Base-by-base conservation (phyloP, 2,113 vertebrate species). In the Lasiurus cinereus region DNA sequence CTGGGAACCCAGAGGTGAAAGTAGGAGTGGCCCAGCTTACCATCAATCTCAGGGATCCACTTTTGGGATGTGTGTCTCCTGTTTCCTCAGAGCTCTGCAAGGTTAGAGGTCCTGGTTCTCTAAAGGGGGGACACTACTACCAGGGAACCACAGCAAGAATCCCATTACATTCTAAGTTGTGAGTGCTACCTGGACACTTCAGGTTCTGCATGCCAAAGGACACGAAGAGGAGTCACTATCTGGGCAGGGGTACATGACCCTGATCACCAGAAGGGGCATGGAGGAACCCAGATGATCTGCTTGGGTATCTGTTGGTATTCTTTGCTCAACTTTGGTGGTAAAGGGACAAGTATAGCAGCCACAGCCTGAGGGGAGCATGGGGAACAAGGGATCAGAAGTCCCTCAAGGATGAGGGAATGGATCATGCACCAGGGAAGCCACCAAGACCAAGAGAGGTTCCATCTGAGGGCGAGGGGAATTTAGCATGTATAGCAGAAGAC, bases 31-130 rank as follows among this genome's bases (percentile, higher is more conserved):
- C 83, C 64, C 80, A 91, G 92, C 56, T 93, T 93, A 97, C 56
- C 94, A 97, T 76, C 70, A 80, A 54, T 88, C 56, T 90, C 79
- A 43, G 76, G 36, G 87, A 90, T 87, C 87, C 93, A 95, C 36
- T 90, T 94, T 87, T 91, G 67, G 90, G 92, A 95, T 90, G 29
- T 94, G 83, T 88, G 83, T 31, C 91, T 93, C 80, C 70, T 90
- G 72, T 91, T 94, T 62, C 66, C 66, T 93, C 39, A 93, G 76
- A 59, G 50, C n/a, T 83, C 80, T 97, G 90, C 90, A 93, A 93
- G 66, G 87, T 96, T 95, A 96, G 74, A 93, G 69, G 89, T 93
- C 93, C 64, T 94, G 91, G 83, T 88, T 96, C 83, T 93, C 56
- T 83, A 91, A 86, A 39, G 50, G 39, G 36, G 50, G 54, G 62